Evolutionary conservation across 2,113 vertebrate genomes (phyloP).

Genomic region (Isichthys henryi): DNA sequence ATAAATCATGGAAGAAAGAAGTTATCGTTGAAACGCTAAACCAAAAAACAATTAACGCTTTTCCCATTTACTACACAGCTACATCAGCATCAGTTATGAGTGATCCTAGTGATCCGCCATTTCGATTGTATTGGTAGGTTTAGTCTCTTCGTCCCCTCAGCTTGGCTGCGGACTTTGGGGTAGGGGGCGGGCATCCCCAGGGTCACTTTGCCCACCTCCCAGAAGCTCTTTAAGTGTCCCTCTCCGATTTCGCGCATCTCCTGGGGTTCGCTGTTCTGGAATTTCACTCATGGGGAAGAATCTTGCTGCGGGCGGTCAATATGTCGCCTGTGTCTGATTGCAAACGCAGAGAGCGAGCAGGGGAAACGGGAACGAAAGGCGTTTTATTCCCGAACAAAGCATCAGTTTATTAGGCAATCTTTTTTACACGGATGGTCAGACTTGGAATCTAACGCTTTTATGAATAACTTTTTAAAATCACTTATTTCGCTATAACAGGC

Average conservation of each 20-base stretch:
- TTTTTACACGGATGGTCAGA: neutral
- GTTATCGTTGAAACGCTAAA: neutral
- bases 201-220: neutral
- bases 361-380: neutral
- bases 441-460: neutral
- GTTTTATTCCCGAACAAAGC: neutral
- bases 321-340: conserved; percentile 51
- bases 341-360: conserved; percentile 22
- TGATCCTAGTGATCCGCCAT: no score
- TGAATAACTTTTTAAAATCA: neutral
- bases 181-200: neutral
- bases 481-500: neutral
- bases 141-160: neutral
- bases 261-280: conserved; percentile 57
- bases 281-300: conserved; percentile 65
- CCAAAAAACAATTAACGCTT: neutral
- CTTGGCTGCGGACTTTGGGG: neutral
- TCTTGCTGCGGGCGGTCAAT: conserved; percentile 61
- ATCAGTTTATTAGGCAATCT: neutral
- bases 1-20: neutral
- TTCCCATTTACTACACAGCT: neutral
- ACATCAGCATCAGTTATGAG: neutral
- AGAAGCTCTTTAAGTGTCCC: conserved; percentile 1
- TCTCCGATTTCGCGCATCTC: conserved; percentile 42
- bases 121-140: neutral